phyloP scores from a whole-genome alignment of 2,797 vertebrate genomes.

The Lemur catta region DNA sequence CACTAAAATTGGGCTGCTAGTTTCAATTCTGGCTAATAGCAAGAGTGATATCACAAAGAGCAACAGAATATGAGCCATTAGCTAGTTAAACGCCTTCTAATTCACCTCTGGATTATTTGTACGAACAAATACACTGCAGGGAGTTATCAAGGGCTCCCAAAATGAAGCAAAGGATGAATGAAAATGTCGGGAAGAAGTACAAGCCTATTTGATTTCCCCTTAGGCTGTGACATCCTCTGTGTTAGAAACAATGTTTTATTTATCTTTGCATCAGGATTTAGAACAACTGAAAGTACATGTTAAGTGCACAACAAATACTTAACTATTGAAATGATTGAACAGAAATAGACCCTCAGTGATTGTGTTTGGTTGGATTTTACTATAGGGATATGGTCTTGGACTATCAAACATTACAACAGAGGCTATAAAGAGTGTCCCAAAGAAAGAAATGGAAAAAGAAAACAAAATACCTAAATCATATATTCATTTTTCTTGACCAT shows the following conservation, averaged over 20 bases:
- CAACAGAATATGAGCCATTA: background rate
- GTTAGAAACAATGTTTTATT: constrained; percentile 37
- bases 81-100: constrained; percentile 11
- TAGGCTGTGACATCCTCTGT: background rate
- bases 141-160: background rate
- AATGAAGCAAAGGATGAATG: constrained; percentile 55
- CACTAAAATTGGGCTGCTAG: background rate
- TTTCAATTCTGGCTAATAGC: background rate
- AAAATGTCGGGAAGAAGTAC: constrained; percentile 41
- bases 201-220: constrained; percentile 40
- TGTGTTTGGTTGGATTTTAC: background rate
- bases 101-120: constrained; percentile 53
- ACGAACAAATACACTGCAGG: background rate
- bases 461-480: background rate
- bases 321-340: background rate
- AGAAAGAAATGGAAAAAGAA: constrained; percentile 1
- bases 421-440: background rate
- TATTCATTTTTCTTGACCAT: background rate
- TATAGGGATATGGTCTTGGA: background rate
- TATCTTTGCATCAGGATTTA: background rate
- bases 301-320: constrained; percentile 7
- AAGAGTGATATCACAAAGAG: background rate
- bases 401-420: background rate
- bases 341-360: background rate
- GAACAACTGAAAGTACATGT: background rate